Evolutionary conservation across 2,113 vertebrate species (phyloP), one percentile per base, ranked within the genome.

Genomic region (Saimiri boliviensis): DNA sequence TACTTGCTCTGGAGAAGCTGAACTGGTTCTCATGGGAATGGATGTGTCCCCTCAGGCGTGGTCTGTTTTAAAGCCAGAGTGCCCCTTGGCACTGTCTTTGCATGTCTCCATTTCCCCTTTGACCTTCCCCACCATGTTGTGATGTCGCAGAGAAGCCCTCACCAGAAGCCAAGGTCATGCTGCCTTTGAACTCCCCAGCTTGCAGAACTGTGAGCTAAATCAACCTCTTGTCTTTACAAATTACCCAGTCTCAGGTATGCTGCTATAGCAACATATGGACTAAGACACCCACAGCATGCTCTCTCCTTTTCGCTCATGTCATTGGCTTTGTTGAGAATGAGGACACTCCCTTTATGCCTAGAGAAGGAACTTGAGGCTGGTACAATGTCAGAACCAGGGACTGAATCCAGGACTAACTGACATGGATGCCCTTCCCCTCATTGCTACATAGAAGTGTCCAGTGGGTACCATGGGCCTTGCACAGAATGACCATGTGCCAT

Each of bases 401-500:
- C 8, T 54, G 70, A 71, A n/a, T 5, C 0, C 16, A 83, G 52
- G 52, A 56, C 8, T 35, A 76, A 12, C 21, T 40, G 37, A 80
- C n/a, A 27, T 7, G 52, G 49, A 63, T 23, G 40, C 25, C 35
- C 40, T 87, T 68, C 23, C 49, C 14, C 7, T 19, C 9, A 47
- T 35, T 47, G 32, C 77, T 76, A 7, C 68, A 8, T 0, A 6
- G 81, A 27, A 35, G 14, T 92, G 27, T 9, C 7, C 27, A 2
- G 47, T 49, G 10, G 6, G 21, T 30, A n/a, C 56, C 30, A 17
- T 7, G 42, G 13, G 63, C 49, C 73, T 71, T 40, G 52, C 30
- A 32, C 49, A n/a, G 1, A 30, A 42, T 0, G 0, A 58, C 21
- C 27, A 35, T 25, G 25, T 32, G 68, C 49, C n/a, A 0, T 2